Evolutionary conservation across 2,113 vertebrate species (phyloP), one percentile per base, ranked within the genome.

Genomic region (Capreolus pygargus): DNA sequence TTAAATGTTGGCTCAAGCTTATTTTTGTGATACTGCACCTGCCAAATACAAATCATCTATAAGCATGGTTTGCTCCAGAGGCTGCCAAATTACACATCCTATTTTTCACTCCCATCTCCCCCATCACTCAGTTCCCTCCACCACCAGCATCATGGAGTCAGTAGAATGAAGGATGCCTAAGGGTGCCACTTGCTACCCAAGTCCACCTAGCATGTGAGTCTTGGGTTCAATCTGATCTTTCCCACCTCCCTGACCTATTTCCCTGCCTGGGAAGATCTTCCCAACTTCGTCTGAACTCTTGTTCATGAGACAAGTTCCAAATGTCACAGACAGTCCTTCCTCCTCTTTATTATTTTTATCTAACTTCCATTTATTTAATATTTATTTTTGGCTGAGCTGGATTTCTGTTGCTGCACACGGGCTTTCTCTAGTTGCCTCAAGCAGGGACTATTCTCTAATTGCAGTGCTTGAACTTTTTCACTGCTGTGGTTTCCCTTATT

Each of bases 391-490:
- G 36, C 70, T 1, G 36, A 76, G 67, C 36, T 76, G 21, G 23
- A 25, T 43, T 39, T 76, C 23, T 0, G 0, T 39, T 27, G 36
- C 23, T 39, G 36, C 23, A 23, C 12, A 13, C 1, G 1, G 36
- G 11, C 36, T 43, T 74, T 25, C 70, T 74, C 70, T 43, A 43
- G 36, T 43, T 74, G 70, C 23, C 5, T 23, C 67, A 39, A 12
- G 17, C 67, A 70, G n/a, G 19, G n/a, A 23, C 19, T 12, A 6
- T 19, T 43, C 36, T 74, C 36, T 76, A 43, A 4, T 76, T 43
- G 36, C 6, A 2, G 36, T 25, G 21, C 36, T 36, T 13, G 11
- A 25, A 11, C 70, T 74, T 74, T 74, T 43, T 43, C 70, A 74
- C 70, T 74, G 70, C 36, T 23, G 36, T 74, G 70, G 36, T 21